Conservation (phyloP, 2,797 vertebrate genomes). For the Spinus olivaceus region DNA sequence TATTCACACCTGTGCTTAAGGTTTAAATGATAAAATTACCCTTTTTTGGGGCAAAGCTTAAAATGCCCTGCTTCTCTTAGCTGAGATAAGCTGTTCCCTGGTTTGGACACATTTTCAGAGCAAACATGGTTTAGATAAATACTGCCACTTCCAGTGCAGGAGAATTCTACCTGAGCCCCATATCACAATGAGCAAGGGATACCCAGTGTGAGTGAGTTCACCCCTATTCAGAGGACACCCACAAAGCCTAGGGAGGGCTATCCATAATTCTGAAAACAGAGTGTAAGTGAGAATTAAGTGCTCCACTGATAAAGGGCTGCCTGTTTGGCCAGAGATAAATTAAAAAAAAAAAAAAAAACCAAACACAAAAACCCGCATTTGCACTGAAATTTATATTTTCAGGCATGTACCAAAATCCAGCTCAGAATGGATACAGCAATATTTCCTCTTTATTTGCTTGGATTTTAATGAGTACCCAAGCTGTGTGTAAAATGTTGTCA, state of each 20-base stretch:
- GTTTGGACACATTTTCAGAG: background rate
- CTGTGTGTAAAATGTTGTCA: background rate
- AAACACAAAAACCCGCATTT: background rate
- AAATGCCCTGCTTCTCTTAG: background rate
- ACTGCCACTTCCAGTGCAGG: background rate
- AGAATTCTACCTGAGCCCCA: background rate
- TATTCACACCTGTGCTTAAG: background rate
- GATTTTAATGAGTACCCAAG: background rate
- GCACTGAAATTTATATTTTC: background rate
- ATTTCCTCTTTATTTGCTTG: background rate
- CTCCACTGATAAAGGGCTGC: background rate
- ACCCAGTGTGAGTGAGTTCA: accelerated
- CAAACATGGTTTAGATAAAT: background rate
- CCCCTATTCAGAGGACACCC: background rate
- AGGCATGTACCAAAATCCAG: background rate
- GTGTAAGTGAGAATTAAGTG: background rate
- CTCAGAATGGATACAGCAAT: background rate
- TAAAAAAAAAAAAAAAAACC: too few relatives aligned
- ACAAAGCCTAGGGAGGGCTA: background rate
- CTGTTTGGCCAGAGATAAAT: background rate
- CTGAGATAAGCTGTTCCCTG: background rate
- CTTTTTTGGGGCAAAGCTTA: background rate
- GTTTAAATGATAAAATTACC: background rate
- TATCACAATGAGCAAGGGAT: background rate
- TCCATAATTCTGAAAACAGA: background rate